A percentile compares a stretch with the other conserved stretches of the same genome.
Evolutionary conservation across 2,888 invertebrate genomes (phyloP).

Genomic region (Ennomos erosarius): DNA sequence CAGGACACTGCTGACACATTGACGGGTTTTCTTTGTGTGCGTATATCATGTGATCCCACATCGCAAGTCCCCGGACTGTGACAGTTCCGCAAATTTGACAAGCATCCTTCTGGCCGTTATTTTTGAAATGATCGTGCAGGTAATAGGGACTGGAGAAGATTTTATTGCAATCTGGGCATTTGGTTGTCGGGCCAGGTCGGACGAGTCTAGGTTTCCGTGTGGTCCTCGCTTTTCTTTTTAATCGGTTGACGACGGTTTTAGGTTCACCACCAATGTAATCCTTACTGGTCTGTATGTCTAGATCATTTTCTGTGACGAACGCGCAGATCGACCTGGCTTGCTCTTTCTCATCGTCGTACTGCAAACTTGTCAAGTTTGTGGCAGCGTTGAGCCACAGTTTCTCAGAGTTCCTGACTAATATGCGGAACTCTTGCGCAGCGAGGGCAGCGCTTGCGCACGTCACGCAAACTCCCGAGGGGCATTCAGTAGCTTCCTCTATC

Average conservation of each 20-base stretch:
- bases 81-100: constrained; percentile 65
- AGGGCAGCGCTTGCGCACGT: constrained; percentile 63
- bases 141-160: constrained; percentile 64
- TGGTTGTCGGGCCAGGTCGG: constrained; percentile 58
- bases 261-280: constrained; percentile 58
- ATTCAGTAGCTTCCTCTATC: constrained; percentile 61
- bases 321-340: constrained; percentile 60
- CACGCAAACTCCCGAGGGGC: constrained; percentile 65
- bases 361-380: constrained; percentile 45
- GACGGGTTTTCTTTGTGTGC: constrained; percentile 54
- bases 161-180: constrained; percentile 70
- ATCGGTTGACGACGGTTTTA: constrained; percentile 53
- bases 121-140: constrained; percentile 66
- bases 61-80: constrained; percentile 54
- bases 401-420: constrained; percentile 60
- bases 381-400: constrained; percentile 64
- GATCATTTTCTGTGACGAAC: constrained; percentile 56
- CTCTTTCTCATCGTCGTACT: constrained; percentile 31
- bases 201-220: constrained; percentile 49
- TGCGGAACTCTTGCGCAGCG: constrained; percentile 66
- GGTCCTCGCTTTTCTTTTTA: constrained; percentile 50
- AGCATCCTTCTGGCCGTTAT: constrained; percentile 72
- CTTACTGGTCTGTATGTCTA: constrained; percentile 58
- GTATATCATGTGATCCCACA: constrained; percentile 59
- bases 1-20: constrained; percentile 66